Evolutionary conservation across 1,140 invertebrate species (phyloP), one percentile per base, ranked within the genome.

Genomic region (Penaeus vannamei): DNA sequence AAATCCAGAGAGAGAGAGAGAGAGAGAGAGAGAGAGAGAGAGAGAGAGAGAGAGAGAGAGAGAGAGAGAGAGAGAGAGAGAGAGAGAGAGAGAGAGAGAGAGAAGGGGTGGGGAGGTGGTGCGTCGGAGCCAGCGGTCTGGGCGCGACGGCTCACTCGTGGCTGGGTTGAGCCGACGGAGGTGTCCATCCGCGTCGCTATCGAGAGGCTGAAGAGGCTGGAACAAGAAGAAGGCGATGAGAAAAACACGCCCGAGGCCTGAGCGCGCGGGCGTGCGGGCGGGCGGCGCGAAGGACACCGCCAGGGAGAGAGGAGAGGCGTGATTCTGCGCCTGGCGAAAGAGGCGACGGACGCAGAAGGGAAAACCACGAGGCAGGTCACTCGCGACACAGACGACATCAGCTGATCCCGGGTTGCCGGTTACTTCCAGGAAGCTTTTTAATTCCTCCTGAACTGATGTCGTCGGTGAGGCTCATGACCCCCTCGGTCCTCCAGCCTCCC

Each of bases 151-250:
- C 84, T 61, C 42, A 72, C 42, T 29, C 23, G 84, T 59, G 66
- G 46, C 66, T 42, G 59, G 26, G 36, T 32, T 53, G 36, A 42
- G 69, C 59, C 69, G 69, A 46, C 23, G 83, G 29, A n/a, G 84
- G 69, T 17, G 62, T 85, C 84, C 84, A 60, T 85, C 84, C 26
- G 84, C 84, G 61, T 29, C 84, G 77, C 10, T 0, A 53, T 29
- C 84, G 77, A 53, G 53, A 53, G 53, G 53, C 84, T 85, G 84
- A 77, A 76, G 84, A 85, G 69, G 84, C 84, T 85, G 84, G 84
- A 85, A 85, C 69, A 85, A 85, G 66, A 85, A 85, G 84, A 85
- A 85, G 84, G 69, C 32, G 32, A 85, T 85, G 84, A 85, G 84
- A 85, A 85, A 85, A 46, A 85, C 46, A 32, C n/a, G 23, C 46